phyloP scores from a whole-genome alignment of 2,113 vertebrate genomes.

The Tychaedon coryphoeus region DNA sequence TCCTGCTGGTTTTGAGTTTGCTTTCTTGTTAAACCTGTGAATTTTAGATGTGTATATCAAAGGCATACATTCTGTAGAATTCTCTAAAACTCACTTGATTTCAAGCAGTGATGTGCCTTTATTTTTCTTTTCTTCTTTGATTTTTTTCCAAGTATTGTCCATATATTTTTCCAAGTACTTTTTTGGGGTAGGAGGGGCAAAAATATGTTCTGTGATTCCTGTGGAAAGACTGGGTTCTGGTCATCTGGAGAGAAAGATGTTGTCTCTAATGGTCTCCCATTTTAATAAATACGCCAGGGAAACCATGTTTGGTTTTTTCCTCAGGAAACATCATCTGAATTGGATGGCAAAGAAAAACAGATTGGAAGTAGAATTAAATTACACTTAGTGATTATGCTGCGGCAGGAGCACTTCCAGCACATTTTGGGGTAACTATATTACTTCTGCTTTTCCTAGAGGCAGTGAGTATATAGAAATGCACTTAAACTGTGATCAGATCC shows the following conservation, averaged over 20 bases:
- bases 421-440: background rate
- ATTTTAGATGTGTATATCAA: background rate
- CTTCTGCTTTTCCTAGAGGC: background rate
- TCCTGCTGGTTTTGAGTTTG: background rate
- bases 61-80: background rate
- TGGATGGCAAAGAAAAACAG: background rate
- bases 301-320: accelerated
- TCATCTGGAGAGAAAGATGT: background rate
- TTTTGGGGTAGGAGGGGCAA: accelerated
- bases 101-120: background rate
- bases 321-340: background rate
- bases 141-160: background rate
- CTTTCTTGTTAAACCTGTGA: background rate
- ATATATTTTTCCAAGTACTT: too few species aligned
- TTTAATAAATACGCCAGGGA: background rate
- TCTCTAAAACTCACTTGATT: background rate
- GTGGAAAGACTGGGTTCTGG: background rate
- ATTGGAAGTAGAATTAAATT: background rate
- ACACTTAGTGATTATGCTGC: background rate
- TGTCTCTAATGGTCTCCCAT: background rate
- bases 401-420: background rate
- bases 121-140: background rate
- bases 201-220: background rate
- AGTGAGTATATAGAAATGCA: background rate
- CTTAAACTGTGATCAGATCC: background rate